Base-by-base conservation (phyloP, 2,113 vertebrate species). In the Cnemophilus loriae region DNA sequence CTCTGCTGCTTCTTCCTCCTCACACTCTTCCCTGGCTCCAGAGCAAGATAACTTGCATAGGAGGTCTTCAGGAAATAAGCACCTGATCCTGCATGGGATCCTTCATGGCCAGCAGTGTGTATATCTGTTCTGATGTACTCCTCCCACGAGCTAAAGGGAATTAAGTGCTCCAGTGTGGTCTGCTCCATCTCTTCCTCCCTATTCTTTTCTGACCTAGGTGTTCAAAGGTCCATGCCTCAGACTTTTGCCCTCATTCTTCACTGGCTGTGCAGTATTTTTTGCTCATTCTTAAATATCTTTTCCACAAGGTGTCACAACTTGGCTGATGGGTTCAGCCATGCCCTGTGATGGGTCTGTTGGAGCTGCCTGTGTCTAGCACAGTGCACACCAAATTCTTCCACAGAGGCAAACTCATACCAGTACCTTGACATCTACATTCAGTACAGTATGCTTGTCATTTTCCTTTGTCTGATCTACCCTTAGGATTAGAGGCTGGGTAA, bases 291-390 rank as follows among this genome's bases (percentile, higher is more conserved):
- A 52, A 13, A 60, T 7, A 46, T 1, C 1, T 44, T 93, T 79
- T 63, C 11, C 6, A 27, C 20, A 63, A 37, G 20, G 10, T 41
- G 18, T 59, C 33, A 83, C 6, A 37, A 1, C 33, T 53, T 47
- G 44, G 33, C 35, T 67, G 52, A 44, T 1, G 3, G 22, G 17
- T 70, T 83, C 44, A 57, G 18, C 9, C 10, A 2, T 53, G 47
- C 57, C 33, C 32, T 23, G 6, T 44, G 37, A 28, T 60, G 30
- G 24, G 19, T 47, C 9, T 56, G 9, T n/a, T 84, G 42, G 37
- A 61, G 16, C 3, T 27, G 47, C 16, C 39, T 46, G 9, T 74
- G 28, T 41, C 35, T n/a, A 7, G 11, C n/a, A 70, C 0, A 0
- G 13, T 10, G 7, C 32, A 74, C 16, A 35, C 4, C 27, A 56